Base-by-base conservation (phyloP, 2,113 vertebrate species). In the Dunckerocampus dactyliophorus region DNA sequence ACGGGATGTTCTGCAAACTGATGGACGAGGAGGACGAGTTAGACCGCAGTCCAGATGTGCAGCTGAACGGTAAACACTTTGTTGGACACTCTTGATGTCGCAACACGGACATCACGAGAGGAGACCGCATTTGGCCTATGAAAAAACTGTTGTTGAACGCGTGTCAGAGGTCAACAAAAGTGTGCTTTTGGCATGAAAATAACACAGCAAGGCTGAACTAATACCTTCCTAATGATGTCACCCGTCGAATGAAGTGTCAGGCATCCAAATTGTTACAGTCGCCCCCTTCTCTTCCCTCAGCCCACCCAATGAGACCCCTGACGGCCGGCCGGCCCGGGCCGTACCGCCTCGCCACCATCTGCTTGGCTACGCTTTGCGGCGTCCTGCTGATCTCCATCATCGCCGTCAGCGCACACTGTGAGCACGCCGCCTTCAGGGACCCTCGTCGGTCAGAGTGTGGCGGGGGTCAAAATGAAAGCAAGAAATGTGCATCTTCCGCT, bases 311-410 rank as follows among this genome's bases (percentile, higher is more conserved):
- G 47, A 39, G 15, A 54, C 0, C 20, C 59, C 43, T 48, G 28
- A 2, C 47, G 28, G 47, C 3, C 3, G 51, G 65, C 0, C 47
- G 63, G 15, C 47, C 65, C 1, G 63, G 67, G 14, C 49, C 47
- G 1, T 88, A 81, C 77, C 79, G 78, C 55, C 21, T 77, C 11
- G 60, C 76, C 60, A 73, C 79, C 47, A 17, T 77, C 28, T 78
- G 74, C 62, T 59, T 88, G 67, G 73, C 77, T 0, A 13, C 24
- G 1, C 67, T 88, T 17, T 84, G 82, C 0, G 74, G 5, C 28
- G 4, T 86, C 51, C 79, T 88, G 21, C 37, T 88, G 13, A 56
- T 88, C 64, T 48, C 72, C 31, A 31, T 88, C 71, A 79, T 88
- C 5, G 81, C 80, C 0, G 59, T 85, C 10, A 28, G 74, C 8